These are phyloP conservation scores for Paracyclopina nana DNA, from an alignment of 1,140 invertebrate genomes.

Conservation along the genomic window DNA sequence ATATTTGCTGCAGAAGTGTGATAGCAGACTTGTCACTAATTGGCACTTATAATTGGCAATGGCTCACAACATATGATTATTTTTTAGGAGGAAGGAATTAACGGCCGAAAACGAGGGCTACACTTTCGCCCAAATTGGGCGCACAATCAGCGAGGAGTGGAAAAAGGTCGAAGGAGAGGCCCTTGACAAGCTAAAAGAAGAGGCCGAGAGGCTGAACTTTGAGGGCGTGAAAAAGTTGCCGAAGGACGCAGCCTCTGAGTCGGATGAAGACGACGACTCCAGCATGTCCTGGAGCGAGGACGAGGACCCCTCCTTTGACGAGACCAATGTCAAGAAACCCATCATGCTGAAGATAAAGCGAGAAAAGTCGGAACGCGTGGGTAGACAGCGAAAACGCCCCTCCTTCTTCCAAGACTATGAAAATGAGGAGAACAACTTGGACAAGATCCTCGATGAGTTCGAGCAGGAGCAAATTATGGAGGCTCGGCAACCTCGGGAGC, in stretches of 20 bases:
- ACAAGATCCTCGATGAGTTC: constrained; percentile 11
- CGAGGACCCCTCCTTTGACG: constrained; percentile 10
- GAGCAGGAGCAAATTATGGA: constrained; percentile 9
- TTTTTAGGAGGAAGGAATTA: constrained; percentile 8
- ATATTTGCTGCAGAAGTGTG: no score
- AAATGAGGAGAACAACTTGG: constrained; percentile 13
- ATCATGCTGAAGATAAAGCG: constrained; percentile 15
- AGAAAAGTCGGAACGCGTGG: constrained; percentile 2
- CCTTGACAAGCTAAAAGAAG: constrained; percentile 7
- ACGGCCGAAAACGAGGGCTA: neutral
- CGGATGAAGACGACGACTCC: constrained; percentile 1
- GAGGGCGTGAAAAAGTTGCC: constrained; percentile 6
- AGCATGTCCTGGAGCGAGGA: neutral
- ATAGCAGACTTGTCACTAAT: no score
- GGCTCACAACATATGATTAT: no score
- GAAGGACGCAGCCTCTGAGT: neutral
- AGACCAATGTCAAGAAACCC: constrained; percentile 7
- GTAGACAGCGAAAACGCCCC: constrained; percentile 8
- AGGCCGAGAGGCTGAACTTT: constrained; percentile 10
- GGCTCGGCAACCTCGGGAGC: neutral
- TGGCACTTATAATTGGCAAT: no score
- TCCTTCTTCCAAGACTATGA: constrained; percentile 13
- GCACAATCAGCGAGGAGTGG: constrained; percentile 7
- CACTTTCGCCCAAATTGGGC: constrained; percentile 2
- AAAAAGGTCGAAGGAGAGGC: constrained; percentile 7